Base-by-base conservation (phyloP, 1,140 invertebrate genomes). In the Globodera ellingtonae region DNA sequence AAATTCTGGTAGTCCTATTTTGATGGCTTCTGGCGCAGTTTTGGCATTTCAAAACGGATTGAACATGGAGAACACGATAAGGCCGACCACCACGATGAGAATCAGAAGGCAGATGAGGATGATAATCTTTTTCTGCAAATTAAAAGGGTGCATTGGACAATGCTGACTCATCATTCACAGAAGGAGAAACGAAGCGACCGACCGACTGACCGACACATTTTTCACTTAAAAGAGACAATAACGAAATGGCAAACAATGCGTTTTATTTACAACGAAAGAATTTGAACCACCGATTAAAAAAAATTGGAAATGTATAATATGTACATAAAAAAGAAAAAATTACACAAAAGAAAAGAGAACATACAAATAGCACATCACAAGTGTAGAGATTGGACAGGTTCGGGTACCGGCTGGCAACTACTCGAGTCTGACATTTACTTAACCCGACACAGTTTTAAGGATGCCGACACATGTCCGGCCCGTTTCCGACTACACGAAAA, bases 81-180 rank as follows among this genome's bases (percentile, higher is more conserved):
- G 75, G 86, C 93, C 93, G 90, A 94, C 91, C 89, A 96, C 93
- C 89, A 95, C 91, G 89, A 93, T 94, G 90, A 97, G 92, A 90
- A 97, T 93, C 87, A 94, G 92, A 90, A 98, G 92, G 92, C 95
- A 97, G 91, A 97, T 94, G 92, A 97, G 92, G 92, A 98, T 97
- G 94, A 97, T 96, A 90, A 97, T 97, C 93, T 97, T 97, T 94
- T 98, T 98, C 95, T 97, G 93, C 92, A 93, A 93, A 69, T 24
- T 44, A 13, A 18, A 18, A 75, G 18, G 66, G 50, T 70, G 56
- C 5, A 62, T 13, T 6, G 56, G 56, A 62, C 52, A 52, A 9
- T 15, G 52, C 56, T 48, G 72, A 44, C 73, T 47, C 21, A 62
- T 47, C 21, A 62, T 47, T 21, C 6, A 52, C n/a, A 9, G 59